Base-by-base conservation (phyloP, 2,888 invertebrate species). In the Amblyjoppa fuscipennis region DNA sequence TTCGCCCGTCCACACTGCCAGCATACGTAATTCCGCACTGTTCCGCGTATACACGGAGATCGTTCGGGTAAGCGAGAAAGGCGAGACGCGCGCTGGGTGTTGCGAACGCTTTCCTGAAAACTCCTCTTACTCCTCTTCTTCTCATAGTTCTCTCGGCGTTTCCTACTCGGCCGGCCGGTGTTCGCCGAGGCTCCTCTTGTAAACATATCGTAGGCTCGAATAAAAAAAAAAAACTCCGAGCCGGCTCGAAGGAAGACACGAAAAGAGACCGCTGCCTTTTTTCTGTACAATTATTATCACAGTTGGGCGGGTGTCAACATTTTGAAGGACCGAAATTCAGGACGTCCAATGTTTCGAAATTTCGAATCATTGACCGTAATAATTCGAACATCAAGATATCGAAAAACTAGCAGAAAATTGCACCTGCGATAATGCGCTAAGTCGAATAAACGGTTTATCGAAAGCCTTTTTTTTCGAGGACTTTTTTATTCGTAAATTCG, bases 1-100 rank as follows among this genome's bases (percentile, higher is more conserved):
- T 81, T 76, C 69, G 61, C 73, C 31, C 74, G 69, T 68, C 74
- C 59, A 59, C 81, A 69, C 68, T 59, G 81, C 59, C n/a, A 28
- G 25, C 31, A 53, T 74, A 74, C 45, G 59, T 81, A 81, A 76
- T 69, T 49, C 70, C n/a, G 31, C 34, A 61, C 61, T 34, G 61
- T 34, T 6, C 34, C 28, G 31, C 31, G 13, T 16, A 34, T 28
- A 61, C 34, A 70, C 53, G 28, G 28, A 13, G 34, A 31, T 28
- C 34, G 61, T 16, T 13, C 34, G 31, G 16, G n/a, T 53, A 59
- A 74, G 6, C 20, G 38, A 41, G 34, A 71, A 31, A 51, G 34
- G 56, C 20, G 64, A 76, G 49, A 66, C 34, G 9, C 76, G 66
- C 76, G 25, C 25, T 25, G 38, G 76, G 51, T 68, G 38, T 53